Percentiles rank a stretch among this genome's conserved stretches.
These are phyloP conservation scores for Sciurus niger DNA, from an alignment of 2,113 vertebrate species.

Conservation along the genomic window DNA sequence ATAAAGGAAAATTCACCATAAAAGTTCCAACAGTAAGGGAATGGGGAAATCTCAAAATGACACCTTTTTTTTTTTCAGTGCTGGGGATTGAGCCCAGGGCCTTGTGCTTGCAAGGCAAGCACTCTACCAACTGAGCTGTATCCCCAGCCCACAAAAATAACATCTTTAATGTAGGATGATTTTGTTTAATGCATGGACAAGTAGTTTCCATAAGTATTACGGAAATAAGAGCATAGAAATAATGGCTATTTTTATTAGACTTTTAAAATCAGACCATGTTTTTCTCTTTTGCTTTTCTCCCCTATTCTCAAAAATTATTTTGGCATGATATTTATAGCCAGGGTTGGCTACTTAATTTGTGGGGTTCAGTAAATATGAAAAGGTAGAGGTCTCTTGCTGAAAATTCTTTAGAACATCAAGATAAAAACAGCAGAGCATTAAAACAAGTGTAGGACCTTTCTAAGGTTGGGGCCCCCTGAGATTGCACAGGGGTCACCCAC, in stretches of 20 bases:
- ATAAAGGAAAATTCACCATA: constrained; percentile 16
- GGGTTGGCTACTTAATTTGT: not conserved
- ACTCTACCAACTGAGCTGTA: too few relatives aligned
- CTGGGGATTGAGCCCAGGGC: too few relatives aligned
- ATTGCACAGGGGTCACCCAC: not conserved
- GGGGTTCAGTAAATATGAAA: not conserved
- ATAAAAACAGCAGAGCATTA: not conserved
- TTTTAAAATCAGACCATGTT: not conserved
- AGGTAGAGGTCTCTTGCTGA: not conserved
- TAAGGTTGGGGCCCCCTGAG: not conserved
- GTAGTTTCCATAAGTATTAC: constrained; percentile 28
- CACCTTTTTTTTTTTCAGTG: too few relatives aligned
- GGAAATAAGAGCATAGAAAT: constrained; percentile 50
- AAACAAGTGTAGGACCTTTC: not conserved
- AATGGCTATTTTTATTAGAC: not conserved
- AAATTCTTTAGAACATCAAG: constrained; percentile 30
- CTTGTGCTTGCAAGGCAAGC: too few relatives aligned
- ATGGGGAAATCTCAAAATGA: not conserved
- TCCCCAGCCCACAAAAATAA: not conserved
- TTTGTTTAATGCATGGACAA: not conserved
- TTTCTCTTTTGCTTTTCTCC: not conserved
- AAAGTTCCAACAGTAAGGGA: not conserved
- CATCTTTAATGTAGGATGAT: not conserved
- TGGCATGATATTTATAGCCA: not conserved
- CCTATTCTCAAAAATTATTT: constrained; percentile 5